Conservation (phyloP, 1,140 invertebrate genomes). For the Stratiolaelaps scimitus region DNA sequence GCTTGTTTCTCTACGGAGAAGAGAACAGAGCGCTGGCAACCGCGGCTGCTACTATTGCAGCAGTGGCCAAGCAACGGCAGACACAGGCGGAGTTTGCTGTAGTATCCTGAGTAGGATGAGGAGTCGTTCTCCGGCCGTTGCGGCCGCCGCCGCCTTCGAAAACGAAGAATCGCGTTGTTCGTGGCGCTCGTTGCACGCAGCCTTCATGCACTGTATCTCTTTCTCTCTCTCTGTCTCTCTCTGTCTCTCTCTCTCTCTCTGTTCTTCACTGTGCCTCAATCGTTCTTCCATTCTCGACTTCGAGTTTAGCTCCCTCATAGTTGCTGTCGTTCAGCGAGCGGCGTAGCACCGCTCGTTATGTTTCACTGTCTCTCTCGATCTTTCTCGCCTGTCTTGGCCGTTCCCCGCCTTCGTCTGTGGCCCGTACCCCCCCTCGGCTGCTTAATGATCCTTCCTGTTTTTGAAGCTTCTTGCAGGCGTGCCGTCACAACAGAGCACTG, state of each 20-base stretch:
- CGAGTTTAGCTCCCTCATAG: not conserved
- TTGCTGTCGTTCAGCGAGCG: not conserved
- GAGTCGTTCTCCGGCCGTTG: not conserved
- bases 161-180: not conserved
- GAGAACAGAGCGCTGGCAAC: too few relatives aligned
- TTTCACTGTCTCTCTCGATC: not conserved
- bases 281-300: too few relatives aligned
- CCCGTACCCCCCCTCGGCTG: too few relatives aligned
- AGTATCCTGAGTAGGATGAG: too few relatives aligned
- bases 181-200: not conserved
- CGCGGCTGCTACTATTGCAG: too few relatives aligned
- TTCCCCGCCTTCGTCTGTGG: not conserved
- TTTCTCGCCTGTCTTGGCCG: not conserved
- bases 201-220: constrained; percentile 1
- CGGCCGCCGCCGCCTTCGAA: not conserved
- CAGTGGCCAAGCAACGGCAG: too few relatives aligned
- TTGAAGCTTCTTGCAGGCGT: not conserved
- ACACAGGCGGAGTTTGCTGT: too few relatives aligned
- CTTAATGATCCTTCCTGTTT: constrained; percentile 28
- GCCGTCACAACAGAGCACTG: too few relatives aligned
- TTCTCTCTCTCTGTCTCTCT: not conserved
- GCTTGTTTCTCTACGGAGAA: too few relatives aligned
- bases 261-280: not conserved
- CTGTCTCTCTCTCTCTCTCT: not conserved
- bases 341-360: not conserved